Evolutionary conservation across 1,140 invertebrate species (phyloP), one percentile per base, ranked within the genome.

Genomic region (Hestina assimilis): DNA sequence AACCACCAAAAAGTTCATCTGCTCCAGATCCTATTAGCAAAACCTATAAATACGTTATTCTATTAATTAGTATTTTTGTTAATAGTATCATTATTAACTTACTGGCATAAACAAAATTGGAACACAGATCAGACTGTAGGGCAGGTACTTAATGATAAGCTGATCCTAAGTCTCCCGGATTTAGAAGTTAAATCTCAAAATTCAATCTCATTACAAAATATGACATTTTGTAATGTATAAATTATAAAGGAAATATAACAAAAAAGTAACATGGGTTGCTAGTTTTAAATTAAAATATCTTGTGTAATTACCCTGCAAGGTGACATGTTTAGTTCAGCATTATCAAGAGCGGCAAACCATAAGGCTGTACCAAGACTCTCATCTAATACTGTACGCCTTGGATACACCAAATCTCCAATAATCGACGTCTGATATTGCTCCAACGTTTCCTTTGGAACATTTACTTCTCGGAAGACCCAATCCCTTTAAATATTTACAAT

Each of bases 1-100:
- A 99, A 1, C 98, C 98, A 42, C 95, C 97, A 73, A 99, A 94
- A 69, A 98, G 91, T 90, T 99, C 98, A 92, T 99, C 98, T 12
- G 98, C 97, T 9, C 98, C 98, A 90, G 96, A 96, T 19, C 98
- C 98, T 70, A 96, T 87, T 38, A 99, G 83, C 43, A 98, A 82
- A n/a, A 98, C 91, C 93, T 95, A 66, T 19, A 63, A 41, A 29
- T 2, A 45, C 40, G 15, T 40, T 8, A 42, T 24, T 23, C 1
- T 8, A 12, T 24, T 24, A 23, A n/a, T 42, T 11, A 0, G 24
- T 5, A 26, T 5, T 9, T 5, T 4, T 4, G 9, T 26, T 26
- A 26, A 26, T 26, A 26, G 9, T 5, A 26, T 26, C 24, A 5
- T 14, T 8, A 38, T 9, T 38, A 38, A 38, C 12, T 24, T 3